phyloP scores from a whole-genome alignment of 2,888 invertebrate species.

The Macaria liturata region DNA sequence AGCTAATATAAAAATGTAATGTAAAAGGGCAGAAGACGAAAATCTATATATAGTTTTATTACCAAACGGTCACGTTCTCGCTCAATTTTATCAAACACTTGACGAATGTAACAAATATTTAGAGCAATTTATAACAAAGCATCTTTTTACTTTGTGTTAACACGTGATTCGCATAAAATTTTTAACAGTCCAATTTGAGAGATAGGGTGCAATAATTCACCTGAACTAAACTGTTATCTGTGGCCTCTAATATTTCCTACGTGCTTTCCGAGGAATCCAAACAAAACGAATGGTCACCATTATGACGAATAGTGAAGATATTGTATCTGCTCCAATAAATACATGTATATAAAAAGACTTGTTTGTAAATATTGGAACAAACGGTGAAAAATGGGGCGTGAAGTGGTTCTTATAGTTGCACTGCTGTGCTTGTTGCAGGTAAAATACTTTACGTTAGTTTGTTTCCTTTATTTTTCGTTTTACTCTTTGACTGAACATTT shows the following conservation, averaged over 20 bases:
- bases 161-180: constrained; percentile 16
- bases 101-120: too few species aligned
- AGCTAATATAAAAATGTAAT: too few species aligned
- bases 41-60: too few species aligned
- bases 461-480: too few species aligned
- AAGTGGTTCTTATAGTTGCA: constrained; percentile 42
- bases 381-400: constrained; percentile 51
- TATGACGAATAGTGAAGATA: constrained; percentile 48
- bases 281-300: constrained; percentile 33
- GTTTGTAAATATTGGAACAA: constrained; percentile 17
- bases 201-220: constrained; percentile 32
- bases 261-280: constrained; percentile 41
- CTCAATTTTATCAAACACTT: too few species aligned
- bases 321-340: constrained; percentile 43
- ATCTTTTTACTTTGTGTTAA: constrained; percentile 3
- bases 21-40: too few species aligned
- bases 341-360: constrained; percentile 28
- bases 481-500: too few species aligned
- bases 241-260: constrained; percentile 41
- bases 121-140: not conserved
- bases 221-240: constrained; percentile 36
- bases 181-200: constrained; percentile 8
- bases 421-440: constrained; percentile 59
- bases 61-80: too few species aligned
- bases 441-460: constrained; percentile 20